Percentiles rank a stretch among this genome's conserved stretches.
Conservation (phyloP, 2,113 vertebrate species). For the Macquaria australasica region DNA sequence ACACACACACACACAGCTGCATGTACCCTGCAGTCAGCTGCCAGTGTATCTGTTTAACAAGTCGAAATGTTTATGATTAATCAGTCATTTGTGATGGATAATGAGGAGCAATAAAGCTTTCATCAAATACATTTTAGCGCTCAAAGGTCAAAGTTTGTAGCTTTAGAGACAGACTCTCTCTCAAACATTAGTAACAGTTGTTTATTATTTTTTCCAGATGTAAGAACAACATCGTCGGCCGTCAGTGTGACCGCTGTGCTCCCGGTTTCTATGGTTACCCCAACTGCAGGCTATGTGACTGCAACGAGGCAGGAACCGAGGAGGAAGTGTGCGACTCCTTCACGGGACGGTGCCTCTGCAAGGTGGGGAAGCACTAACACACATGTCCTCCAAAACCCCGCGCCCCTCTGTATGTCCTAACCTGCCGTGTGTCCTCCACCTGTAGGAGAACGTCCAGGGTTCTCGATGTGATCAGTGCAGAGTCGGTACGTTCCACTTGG, state of each 20-base stretch:
- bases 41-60: neutral
- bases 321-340: conserved; percentile 86
- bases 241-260: conserved; percentile 91
- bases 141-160: neutral
- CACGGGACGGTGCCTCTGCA: conserved; percentile 93
- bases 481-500: conserved; percentile 93
- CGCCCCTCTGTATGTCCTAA: neutral
- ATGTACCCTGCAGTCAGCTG: neutral
- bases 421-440: neutral
- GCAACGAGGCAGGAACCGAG: conserved; percentile 89
- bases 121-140: neutral
- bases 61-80: neutral
- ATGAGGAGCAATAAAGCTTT: neutral
- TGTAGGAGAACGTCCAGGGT: conserved; percentile 95
- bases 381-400: neutral
- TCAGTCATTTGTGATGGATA: neutral
- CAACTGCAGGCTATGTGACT: conserved; percentile 90
- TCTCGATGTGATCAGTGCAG: conserved; percentile 91
- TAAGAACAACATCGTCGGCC: conserved; percentile 90
- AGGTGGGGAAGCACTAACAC: conserved; percentile 83
- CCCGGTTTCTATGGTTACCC: conserved; percentile 93
- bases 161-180: neutral
- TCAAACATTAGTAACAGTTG: too few species aligned
- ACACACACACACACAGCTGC: neutral
- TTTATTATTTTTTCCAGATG: conserved; percentile 83